A percentile compares a stretch with the other conserved stretches of the same genome.
Conservation (phyloP, 2,888 invertebrate genomes). For the Cecidostiba fungosa region DNA sequence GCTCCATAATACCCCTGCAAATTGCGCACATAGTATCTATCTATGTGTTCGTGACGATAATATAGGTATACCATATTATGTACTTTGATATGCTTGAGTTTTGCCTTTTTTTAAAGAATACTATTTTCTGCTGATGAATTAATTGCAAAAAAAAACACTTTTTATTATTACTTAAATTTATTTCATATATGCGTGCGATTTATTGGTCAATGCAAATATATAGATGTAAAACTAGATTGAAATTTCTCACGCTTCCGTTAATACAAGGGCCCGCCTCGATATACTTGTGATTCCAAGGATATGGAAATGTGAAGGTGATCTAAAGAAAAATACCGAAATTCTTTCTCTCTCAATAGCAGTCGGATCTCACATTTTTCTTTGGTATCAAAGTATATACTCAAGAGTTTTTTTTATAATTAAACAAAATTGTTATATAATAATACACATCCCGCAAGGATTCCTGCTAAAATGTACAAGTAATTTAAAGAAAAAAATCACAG, state of each 20-base stretch:
- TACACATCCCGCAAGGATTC: too few species aligned
- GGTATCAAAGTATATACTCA: too few species aligned
- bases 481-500: background rate
- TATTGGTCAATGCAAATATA: background rate
- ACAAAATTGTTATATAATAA: too few species aligned
- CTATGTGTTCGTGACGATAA: background rate
- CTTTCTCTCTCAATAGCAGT: background rate
- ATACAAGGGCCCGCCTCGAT: background rate
- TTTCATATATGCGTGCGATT: background rate
- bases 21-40: background rate
- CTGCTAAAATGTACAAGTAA: too few species aligned
- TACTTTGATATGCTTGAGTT: too few species aligned
- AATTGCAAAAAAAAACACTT: too few species aligned
- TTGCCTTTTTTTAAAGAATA: too few species aligned
- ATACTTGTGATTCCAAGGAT: conserved; percentile 21
- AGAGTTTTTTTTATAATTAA: background rate
- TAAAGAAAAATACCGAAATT: conserved; percentile 19
- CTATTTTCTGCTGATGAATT: too few species aligned
- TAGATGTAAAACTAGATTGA: conserved; percentile 16
- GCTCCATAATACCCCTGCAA: background rate
- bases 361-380: too few species aligned
- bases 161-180: background rate
- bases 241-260: conserved; percentile 19
- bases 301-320: conserved; percentile 11
- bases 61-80: too few species aligned